Evolutionary conservation across 92 coral and sea anemone genomes (phyloP).

Genomic region (Parazoanthus atlanticus): DNA sequence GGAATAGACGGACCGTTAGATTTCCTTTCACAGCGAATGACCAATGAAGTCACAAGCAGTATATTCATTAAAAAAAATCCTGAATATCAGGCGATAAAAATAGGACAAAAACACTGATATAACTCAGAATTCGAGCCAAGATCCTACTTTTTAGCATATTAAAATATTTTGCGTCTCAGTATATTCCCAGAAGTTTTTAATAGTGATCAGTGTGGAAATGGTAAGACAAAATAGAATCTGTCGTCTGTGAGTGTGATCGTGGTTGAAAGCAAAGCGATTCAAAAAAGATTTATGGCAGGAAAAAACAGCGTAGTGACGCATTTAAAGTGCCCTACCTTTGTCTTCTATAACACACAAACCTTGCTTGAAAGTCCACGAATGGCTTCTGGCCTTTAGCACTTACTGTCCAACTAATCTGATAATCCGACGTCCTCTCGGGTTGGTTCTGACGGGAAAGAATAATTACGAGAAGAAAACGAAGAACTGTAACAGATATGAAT

Average conservation of each 20-base stretch:
- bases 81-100: neutral
- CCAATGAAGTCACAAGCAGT: neutral
- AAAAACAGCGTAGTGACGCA: neutral
- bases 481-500: neutral
- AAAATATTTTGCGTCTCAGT: conserved; percentile 27
- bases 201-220: neutral
- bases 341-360: neutral
- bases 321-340: conserved; percentile 20
- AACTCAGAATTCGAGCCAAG: neutral
- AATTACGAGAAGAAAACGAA: neutral
- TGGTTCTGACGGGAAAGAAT: conserved; percentile 4
- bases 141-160: neutral
- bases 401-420: neutral
- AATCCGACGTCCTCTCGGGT: conserved; percentile 5
- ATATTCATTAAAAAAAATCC: neutral
- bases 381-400: conserved; percentile 21
- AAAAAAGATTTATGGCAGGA: neutral
- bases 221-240: neutral
- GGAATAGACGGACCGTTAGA: conserved; percentile 23
- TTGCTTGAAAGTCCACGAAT: conserved; percentile 9
- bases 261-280: neutral
- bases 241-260: neutral
- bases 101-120: neutral
- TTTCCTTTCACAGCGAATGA: neutral
- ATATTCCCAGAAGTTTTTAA: neutral